Evolutionary conservation across 2,797 vertebrate species (phyloP).

Genomic region (Urophycis tenuis): DNA sequence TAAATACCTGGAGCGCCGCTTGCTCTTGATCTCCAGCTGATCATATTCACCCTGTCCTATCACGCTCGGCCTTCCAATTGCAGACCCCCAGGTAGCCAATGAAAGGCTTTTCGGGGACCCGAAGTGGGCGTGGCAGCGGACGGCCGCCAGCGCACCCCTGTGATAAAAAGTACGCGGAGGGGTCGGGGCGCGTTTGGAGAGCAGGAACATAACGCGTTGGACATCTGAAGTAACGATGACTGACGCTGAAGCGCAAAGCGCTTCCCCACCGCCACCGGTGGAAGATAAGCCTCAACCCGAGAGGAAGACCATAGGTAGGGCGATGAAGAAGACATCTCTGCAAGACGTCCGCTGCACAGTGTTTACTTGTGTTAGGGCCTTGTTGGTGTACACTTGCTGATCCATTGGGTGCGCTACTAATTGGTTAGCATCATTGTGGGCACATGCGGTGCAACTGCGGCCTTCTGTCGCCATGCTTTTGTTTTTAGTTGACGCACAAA

Average conservation of each 20-base stretch:
- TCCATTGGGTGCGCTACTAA: not conserved
- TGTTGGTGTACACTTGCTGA: not conserved
- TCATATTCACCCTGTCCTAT: not conserved
- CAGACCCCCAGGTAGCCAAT: not conserved
- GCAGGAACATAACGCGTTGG: conserved; percentile 41
- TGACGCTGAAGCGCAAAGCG: conserved; percentile 68
- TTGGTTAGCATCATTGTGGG: not conserved
- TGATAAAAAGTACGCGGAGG: conserved; percentile 11
- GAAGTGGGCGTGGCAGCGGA: not conserved
- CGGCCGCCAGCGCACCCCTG: not conserved
- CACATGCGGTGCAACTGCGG: too few species aligned
- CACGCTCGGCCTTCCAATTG: not conserved
- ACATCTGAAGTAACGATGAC: conserved; percentile 62
- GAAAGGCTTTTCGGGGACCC: not conserved
- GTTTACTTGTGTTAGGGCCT: too few species aligned
- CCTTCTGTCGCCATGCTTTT: not conserved
- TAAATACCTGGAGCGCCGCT: too few species aligned
- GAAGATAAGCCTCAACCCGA: conserved; percentile 65
- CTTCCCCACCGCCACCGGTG: conserved; percentile 50
- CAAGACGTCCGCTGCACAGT: too few species aligned
- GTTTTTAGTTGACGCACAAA: not conserved
- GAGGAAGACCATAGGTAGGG: conserved; percentile 74
- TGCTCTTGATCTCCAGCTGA: too few species aligned
- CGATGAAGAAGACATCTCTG: not conserved
- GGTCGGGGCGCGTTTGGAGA: conserved; percentile 53